A percentile compares a stretch with the other conserved stretches of the same genome.
These are phyloP conservation scores for Holothuria glaberrima DNA, from an alignment of 35 echinoderm and acorn worm species.

Conservation along the genomic window DNA sequence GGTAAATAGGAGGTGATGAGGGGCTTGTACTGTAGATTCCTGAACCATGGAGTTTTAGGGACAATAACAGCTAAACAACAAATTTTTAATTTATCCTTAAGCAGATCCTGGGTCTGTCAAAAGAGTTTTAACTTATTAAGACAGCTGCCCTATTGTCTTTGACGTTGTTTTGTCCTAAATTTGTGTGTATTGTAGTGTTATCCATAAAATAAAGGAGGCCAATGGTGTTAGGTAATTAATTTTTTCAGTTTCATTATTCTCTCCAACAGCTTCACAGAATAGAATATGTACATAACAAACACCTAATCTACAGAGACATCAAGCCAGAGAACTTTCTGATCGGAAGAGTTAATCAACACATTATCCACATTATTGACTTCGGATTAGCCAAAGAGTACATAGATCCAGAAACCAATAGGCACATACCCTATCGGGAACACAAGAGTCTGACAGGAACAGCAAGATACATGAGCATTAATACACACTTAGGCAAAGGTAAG, in stretches of 20 bases:
- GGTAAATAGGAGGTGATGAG: too few species aligned
- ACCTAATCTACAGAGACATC: constrained; percentile 97
- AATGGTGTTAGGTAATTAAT: neutral
- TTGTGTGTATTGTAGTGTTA: too few species aligned
- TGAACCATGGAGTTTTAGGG: too few species aligned
- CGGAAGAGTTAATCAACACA: constrained; percentile 87
- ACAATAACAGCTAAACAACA: too few species aligned
- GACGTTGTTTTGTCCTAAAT: too few species aligned
- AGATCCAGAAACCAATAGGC: constrained; percentile 99
- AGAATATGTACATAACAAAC: constrained; percentile 99
- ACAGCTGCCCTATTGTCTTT: too few species aligned
- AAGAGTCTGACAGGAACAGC: constrained; percentile 99
- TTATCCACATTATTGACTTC: constrained; percentile 98
- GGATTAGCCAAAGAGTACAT: constrained; percentile 99
- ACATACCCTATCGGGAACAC: constrained; percentile 99
- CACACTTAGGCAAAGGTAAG: constrained; percentile 99
- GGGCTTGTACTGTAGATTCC: too few species aligned
- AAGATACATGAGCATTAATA: constrained; percentile 99
- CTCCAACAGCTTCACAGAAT: constrained; percentile 93
- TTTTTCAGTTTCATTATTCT: constrained; percentile 46
- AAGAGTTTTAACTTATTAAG: too few species aligned
- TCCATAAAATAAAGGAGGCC: too few species aligned
- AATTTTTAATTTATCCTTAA: too few species aligned
- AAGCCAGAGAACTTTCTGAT: constrained; percentile 99
- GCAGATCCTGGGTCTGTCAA: too few species aligned